These are phyloP conservation scores for Sipha flava DNA, from an alignment of 1,140 invertebrate genomes.

Conservation along the genomic window DNA sequence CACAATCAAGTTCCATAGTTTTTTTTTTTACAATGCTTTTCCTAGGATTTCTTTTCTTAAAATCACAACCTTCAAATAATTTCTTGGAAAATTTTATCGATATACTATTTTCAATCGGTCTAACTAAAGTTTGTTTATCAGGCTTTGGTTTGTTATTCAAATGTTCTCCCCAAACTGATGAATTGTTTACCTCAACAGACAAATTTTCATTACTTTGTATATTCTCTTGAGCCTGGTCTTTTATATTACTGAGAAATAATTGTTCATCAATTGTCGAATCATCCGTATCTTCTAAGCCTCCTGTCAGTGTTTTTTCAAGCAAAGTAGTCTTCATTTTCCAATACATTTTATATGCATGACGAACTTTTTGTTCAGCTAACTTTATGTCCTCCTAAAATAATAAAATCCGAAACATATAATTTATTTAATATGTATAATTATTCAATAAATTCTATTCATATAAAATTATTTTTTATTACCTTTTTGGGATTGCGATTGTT, in stretches of 20 bases:
- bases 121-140: constrained; percentile 39
- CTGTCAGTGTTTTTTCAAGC: constrained; percentile 55
- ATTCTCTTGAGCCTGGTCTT: constrained; percentile 34
- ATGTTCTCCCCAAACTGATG: constrained; percentile 50
- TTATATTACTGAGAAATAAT: constrained; percentile 36
- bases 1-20: not conserved
- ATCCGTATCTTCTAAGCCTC: constrained; percentile 41
- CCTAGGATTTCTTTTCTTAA: constrained; percentile 64
- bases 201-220: constrained; percentile 39
- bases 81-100: constrained; percentile 55
- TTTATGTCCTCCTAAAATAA: constrained; percentile 62
- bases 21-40: constrained; percentile 45
- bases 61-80: constrained; percentile 57
- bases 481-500: constrained; percentile 62
- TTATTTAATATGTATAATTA: not conserved
- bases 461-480: constrained; percentile 44
- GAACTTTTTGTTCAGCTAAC: constrained; percentile 58
- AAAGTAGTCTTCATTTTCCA: constrained; percentile 62
- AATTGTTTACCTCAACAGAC: constrained; percentile 36
- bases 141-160: constrained; percentile 47
- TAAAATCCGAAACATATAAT: constrained; percentile 37
- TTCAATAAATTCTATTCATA: not conserved
- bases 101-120: constrained; percentile 42
- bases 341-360: constrained; percentile 70
- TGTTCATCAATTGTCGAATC: constrained; percentile 1